Percentiles rank a stretch among this genome's conserved stretches.
These are phyloP conservation scores for Pangasius krempfi DNA, from an alignment of 2,797 vertebrate genomes.

Conservation along the genomic window DNA sequence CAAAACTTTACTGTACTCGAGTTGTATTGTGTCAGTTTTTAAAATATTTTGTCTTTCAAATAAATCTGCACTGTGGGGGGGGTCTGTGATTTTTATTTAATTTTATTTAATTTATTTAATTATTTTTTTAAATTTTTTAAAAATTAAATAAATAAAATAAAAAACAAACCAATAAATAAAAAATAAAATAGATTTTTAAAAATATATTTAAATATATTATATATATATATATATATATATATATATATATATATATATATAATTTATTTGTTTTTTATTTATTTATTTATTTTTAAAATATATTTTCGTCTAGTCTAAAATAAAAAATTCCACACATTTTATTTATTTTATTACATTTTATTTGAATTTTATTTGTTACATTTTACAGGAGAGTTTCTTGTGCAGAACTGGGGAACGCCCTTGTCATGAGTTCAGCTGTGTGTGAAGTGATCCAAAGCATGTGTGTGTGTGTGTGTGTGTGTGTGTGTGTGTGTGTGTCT, in stretches of 20 bases:
- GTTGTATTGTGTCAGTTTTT: too few species aligned
- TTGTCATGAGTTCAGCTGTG: background rate
- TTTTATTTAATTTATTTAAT: background rate
- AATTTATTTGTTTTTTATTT: too few species aligned
- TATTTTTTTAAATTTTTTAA: too few species aligned
- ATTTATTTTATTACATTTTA: background rate
- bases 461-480: constrained; percentile 12
- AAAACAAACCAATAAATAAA: too few species aligned
- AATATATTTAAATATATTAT: too few species aligned
- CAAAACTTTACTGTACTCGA: background rate
- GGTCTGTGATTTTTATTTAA: background rate
- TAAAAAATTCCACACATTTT: background rate
- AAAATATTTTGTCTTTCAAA: background rate
- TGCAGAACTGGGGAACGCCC: background rate
- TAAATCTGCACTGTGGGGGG: background rate
- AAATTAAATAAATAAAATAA: too few species aligned
- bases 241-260: too few species aligned
- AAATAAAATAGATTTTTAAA: too few species aligned
- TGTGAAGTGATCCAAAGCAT: background rate
- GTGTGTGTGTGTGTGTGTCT: background rate
- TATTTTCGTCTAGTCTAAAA: too few species aligned
- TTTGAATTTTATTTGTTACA: background rate
- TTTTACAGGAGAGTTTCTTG: background rate
- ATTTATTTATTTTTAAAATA: too few species aligned
- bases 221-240: too few species aligned